Base-by-base conservation (phyloP, 2,113 vertebrate genomes). In the Tragelaphus scriptus region DNA sequence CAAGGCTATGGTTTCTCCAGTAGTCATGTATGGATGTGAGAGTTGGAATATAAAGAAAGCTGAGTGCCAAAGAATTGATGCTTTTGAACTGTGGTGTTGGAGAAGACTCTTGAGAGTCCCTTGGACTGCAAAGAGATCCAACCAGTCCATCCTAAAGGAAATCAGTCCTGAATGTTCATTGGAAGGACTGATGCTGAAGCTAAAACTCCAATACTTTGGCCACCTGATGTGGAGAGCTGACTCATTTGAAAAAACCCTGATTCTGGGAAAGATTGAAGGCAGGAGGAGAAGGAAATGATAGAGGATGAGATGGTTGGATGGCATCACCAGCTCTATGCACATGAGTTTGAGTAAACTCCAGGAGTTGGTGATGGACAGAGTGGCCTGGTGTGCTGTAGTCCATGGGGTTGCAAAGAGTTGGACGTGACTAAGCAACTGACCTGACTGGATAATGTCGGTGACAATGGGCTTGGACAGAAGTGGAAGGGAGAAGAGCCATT, bases 221-320 rank as follows among this genome's bases (percentile, higher is more conserved):
- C 4, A 11, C 1, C 4, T 71, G 65, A 36, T 71, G 65, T 0
- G 0, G 32, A 16, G 28, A 71, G n/a, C 8, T 36, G 17, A 36
- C 65, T 71, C 65, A 71, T 11, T 71, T 4, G 17, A 36, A 71
- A 71, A 21, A n/a, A 71, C n/a, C n/a, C 65, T 71, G 17, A 71
- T 71, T n/a, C 17, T 71, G 65, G 65, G n/a, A 71, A 71, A 11
- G 19, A 71, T 36, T 23, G n/a, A 19, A 21, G n/a, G 19, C 0
- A 9, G 65, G 65, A 71, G 65, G 17, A 4, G 19, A 36, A 36
- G n/a, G 65, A n/a, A n/a, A 3, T 0, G n/a, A 71, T 19, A 36
- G 19, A 71, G 65, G 65, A 40, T 71, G n/a, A 71, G n/a, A 71
- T 36, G n/a, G 68, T 23, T 71, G 19, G 68, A 71, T 71, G 68